phyloP scores from a whole-genome alignment of 35 echinoderm and acorn worm species.

The Lytechinus variegatus region DNA sequence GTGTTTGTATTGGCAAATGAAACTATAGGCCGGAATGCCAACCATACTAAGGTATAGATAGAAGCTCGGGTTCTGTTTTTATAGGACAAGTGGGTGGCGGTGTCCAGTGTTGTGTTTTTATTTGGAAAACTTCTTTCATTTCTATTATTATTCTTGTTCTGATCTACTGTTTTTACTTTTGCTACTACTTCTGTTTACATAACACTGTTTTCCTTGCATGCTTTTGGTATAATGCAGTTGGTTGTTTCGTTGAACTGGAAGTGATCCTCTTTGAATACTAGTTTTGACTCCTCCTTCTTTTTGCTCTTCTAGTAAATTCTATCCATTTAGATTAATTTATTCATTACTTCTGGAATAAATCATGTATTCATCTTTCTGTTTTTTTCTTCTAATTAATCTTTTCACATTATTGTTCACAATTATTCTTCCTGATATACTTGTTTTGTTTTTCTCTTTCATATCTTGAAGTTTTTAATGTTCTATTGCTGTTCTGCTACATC shows the following conservation, averaged over 20 bases:
- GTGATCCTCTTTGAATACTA: background rate
- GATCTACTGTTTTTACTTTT: background rate
- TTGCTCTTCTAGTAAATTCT: too few relatives aligned
- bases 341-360: too few relatives aligned
- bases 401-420: too few relatives aligned
- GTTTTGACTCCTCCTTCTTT: background rate
- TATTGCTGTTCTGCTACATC: background rate
- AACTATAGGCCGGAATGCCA: background rate
- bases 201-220: background rate
- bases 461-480: too few relatives aligned
- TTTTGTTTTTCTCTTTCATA: too few relatives aligned
- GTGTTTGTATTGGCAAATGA: constrained; percentile 2
- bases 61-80: background rate
- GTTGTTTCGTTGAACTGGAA: too few relatives aligned
- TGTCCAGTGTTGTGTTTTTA: background rate
- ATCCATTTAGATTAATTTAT: too few relatives aligned
- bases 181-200: background rate
- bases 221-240: too few relatives aligned
- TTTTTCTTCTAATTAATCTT: background rate
- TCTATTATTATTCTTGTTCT: background rate
- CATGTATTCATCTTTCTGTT: background rate
- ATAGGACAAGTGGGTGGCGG: background rate
- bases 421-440: too few relatives aligned
- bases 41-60: background rate
- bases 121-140: background rate